These are phyloP conservation scores for Archips xylosteana DNA, from an alignment of 2,888 invertebrate species.

Conservation along the genomic window DNA sequence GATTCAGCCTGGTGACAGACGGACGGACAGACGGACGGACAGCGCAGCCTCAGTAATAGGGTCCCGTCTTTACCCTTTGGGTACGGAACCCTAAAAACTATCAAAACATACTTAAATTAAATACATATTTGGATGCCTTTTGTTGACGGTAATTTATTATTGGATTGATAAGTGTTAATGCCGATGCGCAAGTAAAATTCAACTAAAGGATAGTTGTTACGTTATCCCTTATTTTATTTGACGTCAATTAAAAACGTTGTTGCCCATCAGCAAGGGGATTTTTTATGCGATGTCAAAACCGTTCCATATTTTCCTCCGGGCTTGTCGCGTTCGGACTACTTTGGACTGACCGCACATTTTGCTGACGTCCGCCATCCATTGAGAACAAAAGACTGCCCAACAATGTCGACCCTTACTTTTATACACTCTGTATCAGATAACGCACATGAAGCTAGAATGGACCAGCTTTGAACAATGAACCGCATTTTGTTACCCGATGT, in stretches of 20 bases:
- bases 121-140: too few species aligned
- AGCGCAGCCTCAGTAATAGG: too few species aligned
- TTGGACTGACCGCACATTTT: slow-evolving; percentile 60
- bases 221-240: background rate
- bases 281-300: slow-evolving; percentile 25
- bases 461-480: slow-evolving; percentile 32
- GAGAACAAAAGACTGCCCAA: slow-evolving; percentile 59
- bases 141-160: too few species aligned
- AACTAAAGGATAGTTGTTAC: too few species aligned
- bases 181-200: too few species aligned
- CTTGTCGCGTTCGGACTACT: slow-evolving; percentile 50
- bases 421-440: slow-evolving; percentile 51
- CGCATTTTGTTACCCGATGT: slow-evolving; percentile 24
- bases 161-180: too few species aligned
- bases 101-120: too few species aligned
- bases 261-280: background rate
- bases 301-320: slow-evolving; percentile 50
- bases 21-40: too few species aligned
- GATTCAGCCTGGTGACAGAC: too few species aligned
- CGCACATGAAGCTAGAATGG: slow-evolving; percentile 40
- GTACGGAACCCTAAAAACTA: too few species aligned
- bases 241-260: background rate
- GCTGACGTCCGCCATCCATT: slow-evolving; percentile 49
- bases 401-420: slow-evolving; percentile 53
- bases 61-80: too few species aligned